Base-by-base conservation (phyloP, 2,888 invertebrate species). In the Dynastes hyllus region DNA sequence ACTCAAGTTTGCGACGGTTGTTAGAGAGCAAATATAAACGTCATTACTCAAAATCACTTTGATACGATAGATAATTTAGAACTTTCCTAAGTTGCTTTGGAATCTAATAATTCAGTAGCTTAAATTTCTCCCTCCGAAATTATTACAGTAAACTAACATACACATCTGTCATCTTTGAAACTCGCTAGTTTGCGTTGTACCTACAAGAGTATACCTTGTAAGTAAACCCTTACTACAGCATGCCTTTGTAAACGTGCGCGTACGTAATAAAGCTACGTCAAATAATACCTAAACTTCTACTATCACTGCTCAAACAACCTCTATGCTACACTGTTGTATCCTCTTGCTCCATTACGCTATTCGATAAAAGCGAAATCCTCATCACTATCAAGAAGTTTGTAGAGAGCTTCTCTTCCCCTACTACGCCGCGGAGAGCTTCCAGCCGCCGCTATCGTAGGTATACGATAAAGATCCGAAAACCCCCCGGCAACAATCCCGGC, bases 281-380 rank as follows among this genome's bases (percentile, higher is more conserved):
- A 58, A 58, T 58, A 58, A 58, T 58, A 58, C 27, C 32, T 22
- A 22, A 58, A 58, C 55, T 58, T 58, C 16, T 58, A 22, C 51
- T 51, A 69, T 3, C 50, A 9, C 5, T n/a, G 22, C 51, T 69
- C 69, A 50, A 27, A 45, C 51, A 69, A 29, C 51, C 8, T 69
- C 51, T 29, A 11, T 13, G 27, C 66, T 22, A 22, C n/a, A 29
- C 13, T 8, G 50, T 51, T 69, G 29, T 53, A 53, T 8, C 55
- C 6, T 29, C 11, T 1, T 69, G 69, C 69, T 69, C 51, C 32
- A 69, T 29, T 69, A 11, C 63, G 63, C 51, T 29, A n/a, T 50
- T 69, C 69, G 69, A 69, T 50, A 69, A 69, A 69, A 51, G 22
- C 50, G 51, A 69, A 69, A 69, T 69, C 69, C 69, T 69, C 69